Evolutionary conservation across 2,113 vertebrate species (phyloP).

Genomic region (Lates calcarifer): DNA sequence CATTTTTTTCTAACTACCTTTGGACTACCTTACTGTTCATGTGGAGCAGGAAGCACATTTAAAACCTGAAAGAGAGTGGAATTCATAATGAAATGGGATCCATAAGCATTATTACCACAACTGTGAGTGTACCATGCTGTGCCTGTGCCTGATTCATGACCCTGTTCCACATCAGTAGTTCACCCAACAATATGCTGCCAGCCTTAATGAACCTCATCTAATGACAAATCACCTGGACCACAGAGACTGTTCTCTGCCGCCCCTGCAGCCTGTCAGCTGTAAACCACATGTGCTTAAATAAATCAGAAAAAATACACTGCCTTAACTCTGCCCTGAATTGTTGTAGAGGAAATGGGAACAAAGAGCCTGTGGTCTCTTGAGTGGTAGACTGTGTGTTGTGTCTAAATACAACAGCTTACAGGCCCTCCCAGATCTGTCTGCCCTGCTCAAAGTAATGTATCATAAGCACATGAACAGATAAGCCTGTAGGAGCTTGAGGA

Average conservation of each 20-base stretch:
- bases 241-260: constrained; percentile 57
- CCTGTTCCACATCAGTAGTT: constrained; percentile 70
- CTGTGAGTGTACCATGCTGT: constrained; percentile 34
- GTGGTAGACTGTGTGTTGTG: constrained; percentile 54
- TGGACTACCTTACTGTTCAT: not conserved
- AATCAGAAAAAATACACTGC: constrained; percentile 55
- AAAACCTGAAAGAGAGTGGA: constrained; percentile 10
- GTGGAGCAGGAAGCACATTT: constrained; percentile 23
- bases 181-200: constrained; percentile 60
- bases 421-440: constrained; percentile 53
- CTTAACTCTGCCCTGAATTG: constrained; percentile 61
- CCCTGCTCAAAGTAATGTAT: constrained; percentile 56
- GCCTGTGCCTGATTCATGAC: constrained; percentile 65
- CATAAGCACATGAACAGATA: constrained; percentile 58
- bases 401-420: constrained; percentile 68
- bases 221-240: constrained; percentile 77
- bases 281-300: constrained; percentile 60
- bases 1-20: not conserved
- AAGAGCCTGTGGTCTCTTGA: constrained; percentile 63
- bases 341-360: constrained; percentile 63
- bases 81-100: constrained; percentile 46
- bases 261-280: constrained; percentile 63
- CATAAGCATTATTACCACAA: constrained; percentile 48
- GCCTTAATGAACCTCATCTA: constrained; percentile 72
- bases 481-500: constrained; percentile 36